Evolutionary conservation across 2,797 vertebrate genomes (phyloP).

Genomic region (Glyptemys insculpta): DNA sequence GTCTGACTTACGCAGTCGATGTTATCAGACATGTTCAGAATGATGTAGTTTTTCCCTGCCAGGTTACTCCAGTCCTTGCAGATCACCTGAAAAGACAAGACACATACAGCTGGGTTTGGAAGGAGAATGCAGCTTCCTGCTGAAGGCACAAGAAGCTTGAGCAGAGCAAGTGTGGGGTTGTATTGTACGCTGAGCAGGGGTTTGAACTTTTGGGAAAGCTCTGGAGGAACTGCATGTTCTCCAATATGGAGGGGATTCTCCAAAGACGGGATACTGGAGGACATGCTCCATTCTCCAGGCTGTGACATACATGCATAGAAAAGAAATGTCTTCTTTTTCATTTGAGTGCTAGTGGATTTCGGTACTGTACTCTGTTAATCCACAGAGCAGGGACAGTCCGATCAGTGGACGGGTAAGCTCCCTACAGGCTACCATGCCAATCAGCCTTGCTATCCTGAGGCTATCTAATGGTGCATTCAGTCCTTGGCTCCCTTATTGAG

Average conservation of each 20-base stretch:
- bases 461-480: neutral
- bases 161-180: neutral
- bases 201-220: neutral
- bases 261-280: neutral
- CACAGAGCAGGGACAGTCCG: neutral
- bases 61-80: slow-evolving; percentile 96
- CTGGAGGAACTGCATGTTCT: neutral
- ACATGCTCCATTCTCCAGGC: neutral
- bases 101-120: slow-evolving; percentile 15
- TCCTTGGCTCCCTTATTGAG: neutral
- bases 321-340: neutral
- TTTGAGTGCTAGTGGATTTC: neutral
- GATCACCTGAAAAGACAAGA: slow-evolving; percentile 86
- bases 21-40: slow-evolving; percentile 95
- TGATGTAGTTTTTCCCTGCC: slow-evolving; percentile 89
- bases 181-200: neutral
- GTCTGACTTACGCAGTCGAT: slow-evolving; percentile 92
- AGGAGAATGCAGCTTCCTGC: neutral
- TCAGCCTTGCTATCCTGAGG: neutral
- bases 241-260: neutral
- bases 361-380: neutral
- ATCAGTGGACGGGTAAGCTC: neutral
- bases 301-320: neutral
- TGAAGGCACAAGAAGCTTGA: neutral
- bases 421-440: neutral